phyloP scores from a whole-genome alignment of 2,888 invertebrate genomes.

The Netelia fuscicornis region DNA sequence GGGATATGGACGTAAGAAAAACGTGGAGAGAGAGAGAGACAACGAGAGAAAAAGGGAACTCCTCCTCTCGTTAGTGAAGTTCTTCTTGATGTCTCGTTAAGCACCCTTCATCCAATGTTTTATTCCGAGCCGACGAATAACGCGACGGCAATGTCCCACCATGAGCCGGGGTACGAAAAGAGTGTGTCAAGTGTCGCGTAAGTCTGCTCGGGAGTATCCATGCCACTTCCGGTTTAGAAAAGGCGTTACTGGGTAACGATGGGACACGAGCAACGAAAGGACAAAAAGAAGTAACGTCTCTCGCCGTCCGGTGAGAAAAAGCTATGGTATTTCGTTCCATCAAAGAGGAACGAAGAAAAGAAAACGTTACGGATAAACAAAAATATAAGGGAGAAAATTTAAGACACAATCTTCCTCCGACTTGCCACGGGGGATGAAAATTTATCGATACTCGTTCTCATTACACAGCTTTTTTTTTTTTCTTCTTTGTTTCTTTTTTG shows the following conservation, averaged over 20 bases:
- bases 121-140: constrained; percentile 46
- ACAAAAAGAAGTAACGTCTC: not conserved
- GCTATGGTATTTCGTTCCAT: not conserved
- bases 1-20: not conserved
- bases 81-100: constrained; percentile 63
- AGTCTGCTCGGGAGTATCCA: constrained; percentile 72
- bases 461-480: not conserved
- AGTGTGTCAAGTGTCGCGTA: constrained; percentile 82
- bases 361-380: not conserved
- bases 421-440: constrained; percentile 31
- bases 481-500: not conserved
- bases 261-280: not conserved
- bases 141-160: constrained; percentile 13
- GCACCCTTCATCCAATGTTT: constrained; percentile 41
- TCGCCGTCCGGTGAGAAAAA: not conserved
- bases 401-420: constrained; percentile 29
- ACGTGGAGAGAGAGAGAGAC: no score
- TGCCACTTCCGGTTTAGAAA: constrained; percentile 36
- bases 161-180: constrained; percentile 52
- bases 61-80: constrained; percentile 53
- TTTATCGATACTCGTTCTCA: constrained; percentile 48
- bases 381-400: constrained; percentile 5
- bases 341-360: not conserved
- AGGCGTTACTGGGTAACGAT: not conserved
- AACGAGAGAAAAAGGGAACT: constrained; percentile 2